phyloP scores from a whole-genome alignment of 1,140 invertebrate species.

The Leptoteleia sp. region DNA sequence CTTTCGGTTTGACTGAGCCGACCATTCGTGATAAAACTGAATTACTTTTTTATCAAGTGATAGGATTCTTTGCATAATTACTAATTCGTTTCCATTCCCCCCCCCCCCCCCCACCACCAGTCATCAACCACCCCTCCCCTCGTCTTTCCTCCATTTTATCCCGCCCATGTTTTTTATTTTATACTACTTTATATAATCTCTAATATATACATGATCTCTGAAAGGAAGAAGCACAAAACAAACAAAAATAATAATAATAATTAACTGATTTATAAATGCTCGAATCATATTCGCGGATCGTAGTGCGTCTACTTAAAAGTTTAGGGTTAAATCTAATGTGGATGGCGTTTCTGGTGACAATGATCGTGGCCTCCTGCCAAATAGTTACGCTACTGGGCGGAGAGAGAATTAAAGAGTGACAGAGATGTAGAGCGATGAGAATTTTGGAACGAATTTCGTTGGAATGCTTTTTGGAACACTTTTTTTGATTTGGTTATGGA shows the following conservation, averaged over 20 bases:
- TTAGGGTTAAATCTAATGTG: constrained; percentile 53
- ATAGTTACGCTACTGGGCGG: constrained; percentile 10
- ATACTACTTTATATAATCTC: constrained; percentile 80
- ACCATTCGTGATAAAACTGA: too few species aligned
- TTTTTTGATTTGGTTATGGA: too few species aligned
- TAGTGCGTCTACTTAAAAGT: constrained; percentile 73
- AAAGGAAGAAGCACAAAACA: constrained; percentile 79
- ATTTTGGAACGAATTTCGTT: constrained; percentile 23
- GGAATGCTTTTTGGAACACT: neutral
- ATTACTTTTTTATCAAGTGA: too few species aligned
- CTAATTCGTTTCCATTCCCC: too few species aligned
- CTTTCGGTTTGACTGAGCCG: too few species aligned
- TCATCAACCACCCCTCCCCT: too few species aligned
- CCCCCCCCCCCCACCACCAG: too few species aligned
- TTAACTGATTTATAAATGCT: constrained; percentile 80
- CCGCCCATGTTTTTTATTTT: constrained; percentile 75
- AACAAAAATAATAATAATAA: constrained; percentile 63
- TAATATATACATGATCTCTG: constrained; percentile 79
- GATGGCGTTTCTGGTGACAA: constrained; percentile 27
- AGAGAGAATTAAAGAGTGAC: neutral
- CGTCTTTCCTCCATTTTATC: neutral
- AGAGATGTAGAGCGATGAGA: neutral
- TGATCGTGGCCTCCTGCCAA: constrained; percentile 48
- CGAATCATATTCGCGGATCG: constrained; percentile 74
- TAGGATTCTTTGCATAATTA: too few species aligned